Evolutionary conservation across 2,797 vertebrate genomes (phyloP).

Genomic region (Rhynchonycteris naso): DNA sequence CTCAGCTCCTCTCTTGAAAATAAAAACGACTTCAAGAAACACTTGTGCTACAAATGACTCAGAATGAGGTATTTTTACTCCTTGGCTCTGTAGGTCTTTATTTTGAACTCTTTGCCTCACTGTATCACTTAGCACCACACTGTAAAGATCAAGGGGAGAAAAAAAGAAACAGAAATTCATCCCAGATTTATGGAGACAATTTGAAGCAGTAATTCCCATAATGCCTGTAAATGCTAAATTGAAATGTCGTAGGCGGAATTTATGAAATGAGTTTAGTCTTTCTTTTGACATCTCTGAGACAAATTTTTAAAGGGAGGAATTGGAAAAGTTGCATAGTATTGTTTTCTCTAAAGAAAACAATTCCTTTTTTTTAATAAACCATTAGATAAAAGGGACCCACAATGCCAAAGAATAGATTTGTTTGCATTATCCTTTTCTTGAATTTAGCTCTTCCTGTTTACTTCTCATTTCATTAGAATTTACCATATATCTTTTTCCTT

Average conservation of each 20-base stretch:
- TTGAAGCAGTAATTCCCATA: conserved; percentile 41
- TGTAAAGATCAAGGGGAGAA: background rate
- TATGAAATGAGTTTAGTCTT: background rate
- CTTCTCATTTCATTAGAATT: conserved; percentile 70
- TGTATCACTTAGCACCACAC: background rate
- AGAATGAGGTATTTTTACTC: background rate
- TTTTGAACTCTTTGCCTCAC: background rate
- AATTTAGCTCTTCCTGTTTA: conserved; percentile 74
- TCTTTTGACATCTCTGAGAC: background rate
- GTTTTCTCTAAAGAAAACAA: conserved; percentile 40
- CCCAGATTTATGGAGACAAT: conserved; percentile 27
- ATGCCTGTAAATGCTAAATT: conserved; percentile 48
- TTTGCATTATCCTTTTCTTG: conserved; percentile 70
- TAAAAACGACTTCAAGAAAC: conserved; percentile 19
- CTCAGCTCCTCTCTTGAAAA: background rate
- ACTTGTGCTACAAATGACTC: background rate
- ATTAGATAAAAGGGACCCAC: background rate
- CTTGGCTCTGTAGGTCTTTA: background rate
- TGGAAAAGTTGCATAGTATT: background rate
- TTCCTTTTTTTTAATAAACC: background rate
- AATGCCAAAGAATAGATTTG: background rate
- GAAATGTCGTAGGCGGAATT: conserved; percentile 46
- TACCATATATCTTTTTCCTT: conserved; percentile 66
- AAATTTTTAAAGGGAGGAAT: conserved; percentile 19
- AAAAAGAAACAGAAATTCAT: conserved; percentile 9